These are phyloP conservation scores for Bergia puertoricense DNA, from an alignment of 92 coral and sea anemone genomes.

Conservation along the genomic window DNA sequence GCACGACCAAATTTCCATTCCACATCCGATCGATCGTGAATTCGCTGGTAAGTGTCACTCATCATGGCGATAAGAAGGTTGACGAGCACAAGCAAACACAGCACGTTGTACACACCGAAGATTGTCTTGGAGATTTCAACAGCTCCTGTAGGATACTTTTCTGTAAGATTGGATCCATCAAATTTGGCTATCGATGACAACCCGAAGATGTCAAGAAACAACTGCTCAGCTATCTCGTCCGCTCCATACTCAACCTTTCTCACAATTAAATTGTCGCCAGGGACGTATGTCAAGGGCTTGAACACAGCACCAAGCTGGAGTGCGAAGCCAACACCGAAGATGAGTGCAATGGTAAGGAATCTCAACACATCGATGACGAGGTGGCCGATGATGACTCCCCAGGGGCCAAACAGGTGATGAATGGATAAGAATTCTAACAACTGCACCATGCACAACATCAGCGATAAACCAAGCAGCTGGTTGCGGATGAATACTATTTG, in stretches of 20 bases:
- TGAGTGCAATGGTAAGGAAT: conserved; percentile 75
- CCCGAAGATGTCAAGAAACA: conserved; percentile 89
- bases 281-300: conserved; percentile 60
- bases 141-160: conserved; percentile 16
- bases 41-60: conserved; percentile 96
- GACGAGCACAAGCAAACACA: conserved; percentile 81
- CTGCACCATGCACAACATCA: conserved; percentile 84
- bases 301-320: conserved; percentile 87
- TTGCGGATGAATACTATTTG: conserved; percentile 79
- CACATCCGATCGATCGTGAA: conserved; percentile 87
- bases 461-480: conserved; percentile 80
- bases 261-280: conserved; percentile 13
- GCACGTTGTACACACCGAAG: conserved; percentile 85
- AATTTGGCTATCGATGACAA: conserved; percentile 55
- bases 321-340: conserved; percentile 85
- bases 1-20: conserved; percentile 99
- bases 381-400: conserved; percentile 99
- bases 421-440: conserved; percentile 86
- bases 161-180: neutral
- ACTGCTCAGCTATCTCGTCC: conserved; percentile 59
- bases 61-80: conserved; percentile 97
- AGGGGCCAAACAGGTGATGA: conserved; percentile 96
- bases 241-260: conserved; percentile 21
- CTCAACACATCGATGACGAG: conserved; percentile 86
- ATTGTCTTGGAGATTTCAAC: conserved; percentile 68